Percentiles rank a stretch among this genome's conserved stretches.
Conservation (phyloP, 2,888 invertebrate genomes). For the Dermolepida albohirtum region DNA sequence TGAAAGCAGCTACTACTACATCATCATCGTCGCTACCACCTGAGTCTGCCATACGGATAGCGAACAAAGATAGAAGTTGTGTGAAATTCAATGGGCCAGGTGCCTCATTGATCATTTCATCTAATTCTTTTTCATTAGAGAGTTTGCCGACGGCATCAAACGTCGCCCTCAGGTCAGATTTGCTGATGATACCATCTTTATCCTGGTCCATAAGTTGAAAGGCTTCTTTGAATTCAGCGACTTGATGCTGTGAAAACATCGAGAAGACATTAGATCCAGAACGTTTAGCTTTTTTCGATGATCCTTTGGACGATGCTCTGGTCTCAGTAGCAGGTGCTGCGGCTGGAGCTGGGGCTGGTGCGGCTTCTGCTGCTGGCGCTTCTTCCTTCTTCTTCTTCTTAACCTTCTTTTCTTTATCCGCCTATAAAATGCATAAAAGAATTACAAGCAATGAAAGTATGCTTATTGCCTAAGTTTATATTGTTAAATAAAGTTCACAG, state of each 20-base stretch:
- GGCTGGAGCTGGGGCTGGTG: constrained; percentile 76
- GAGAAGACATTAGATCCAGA: constrained; percentile 96
- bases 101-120: constrained; percentile 88
- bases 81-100: constrained; percentile 95
- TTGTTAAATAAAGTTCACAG: no score
- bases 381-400: constrained; percentile 88
- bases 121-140: constrained; percentile 90
- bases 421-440: constrained; percentile 67
- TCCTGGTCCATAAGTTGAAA: constrained; percentile 97
- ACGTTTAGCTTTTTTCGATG: constrained; percentile 85
- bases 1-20: constrained; percentile 92
- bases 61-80: constrained; percentile 91
- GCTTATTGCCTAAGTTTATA: no score
- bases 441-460: no score
- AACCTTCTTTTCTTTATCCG: constrained; percentile 95
- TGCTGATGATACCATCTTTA: constrained; percentile 82
- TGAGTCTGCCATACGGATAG: constrained; percentile 90
- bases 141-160: constrained; percentile 94
- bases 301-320: constrained; percentile 85
- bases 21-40: constrained; percentile 90
- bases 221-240: constrained; percentile 96
- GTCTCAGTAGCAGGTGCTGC: constrained; percentile 77
- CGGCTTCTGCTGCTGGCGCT: constrained; percentile 71
- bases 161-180: constrained; percentile 90
- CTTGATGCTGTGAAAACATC: constrained; percentile 96